phyloP scores from a whole-genome alignment of 2,113 vertebrate genomes.

The Dipodomys stephensi region DNA sequence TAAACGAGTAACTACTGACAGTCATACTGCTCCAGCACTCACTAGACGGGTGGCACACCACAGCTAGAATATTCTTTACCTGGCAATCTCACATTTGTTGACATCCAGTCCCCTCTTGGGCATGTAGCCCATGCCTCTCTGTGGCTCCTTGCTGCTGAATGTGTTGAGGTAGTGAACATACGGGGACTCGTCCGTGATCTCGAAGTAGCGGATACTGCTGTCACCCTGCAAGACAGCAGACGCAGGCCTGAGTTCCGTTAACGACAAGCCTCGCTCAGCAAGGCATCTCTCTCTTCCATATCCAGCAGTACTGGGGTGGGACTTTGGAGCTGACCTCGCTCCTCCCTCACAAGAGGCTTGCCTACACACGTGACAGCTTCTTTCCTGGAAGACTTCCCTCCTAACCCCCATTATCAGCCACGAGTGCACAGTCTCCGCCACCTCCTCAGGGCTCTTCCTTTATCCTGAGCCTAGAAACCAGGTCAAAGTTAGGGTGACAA shows the following conservation, averaged over 20 bases:
- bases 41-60: accelerated
- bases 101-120: slow-evolving; percentile 97
- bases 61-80: slow-evolving; percentile 85
- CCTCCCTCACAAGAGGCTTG: neutral
- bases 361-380: neutral
- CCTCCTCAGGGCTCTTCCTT: neutral
- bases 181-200: slow-evolving; percentile 96
- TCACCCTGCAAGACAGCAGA: slow-evolving; percentile 89
- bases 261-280: no score
- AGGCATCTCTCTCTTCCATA: neutral
- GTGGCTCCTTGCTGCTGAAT: slow-evolving; percentile 97
- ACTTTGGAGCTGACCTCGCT: neutral
- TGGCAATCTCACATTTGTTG: slow-evolving; percentile 99
- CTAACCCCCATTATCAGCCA: neutral
- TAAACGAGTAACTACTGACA: no score
- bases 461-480: neutral
- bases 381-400: neutral
- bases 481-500: neutral
- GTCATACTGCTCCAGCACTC: neutral
- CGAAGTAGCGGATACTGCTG: slow-evolving; percentile 99
- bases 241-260: neutral
- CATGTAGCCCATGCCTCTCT: slow-evolving; percentile 99
- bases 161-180: slow-evolving; percentile 98
- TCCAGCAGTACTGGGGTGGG: neutral
- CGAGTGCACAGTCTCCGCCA: neutral